Base-by-base conservation (phyloP, 2,797 vertebrate species). In the Hydrolagus colliei region DNA sequence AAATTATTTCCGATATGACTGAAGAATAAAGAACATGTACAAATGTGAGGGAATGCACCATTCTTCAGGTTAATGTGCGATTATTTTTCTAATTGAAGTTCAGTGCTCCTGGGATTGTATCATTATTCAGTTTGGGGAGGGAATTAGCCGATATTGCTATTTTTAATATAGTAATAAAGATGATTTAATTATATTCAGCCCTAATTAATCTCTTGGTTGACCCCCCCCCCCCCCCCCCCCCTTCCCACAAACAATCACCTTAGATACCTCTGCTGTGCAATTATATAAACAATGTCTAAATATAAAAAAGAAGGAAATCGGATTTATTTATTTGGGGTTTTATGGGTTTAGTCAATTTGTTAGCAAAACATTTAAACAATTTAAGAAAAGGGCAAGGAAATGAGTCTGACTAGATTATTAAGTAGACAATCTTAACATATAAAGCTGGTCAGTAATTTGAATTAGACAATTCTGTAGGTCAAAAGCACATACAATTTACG, bases 1-100 rank as follows among this genome's bases (percentile, higher is more conserved):
- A 84, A 84, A 68, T 67, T 52, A 32, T 14, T 80, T 80, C 62
- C 32, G 65, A 32, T 84, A 18, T 84, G 79, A 84, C 18, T 68
- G 65, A 68, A 68, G 79, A 68, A 68, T 68, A 84, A 68, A 84
- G 63, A 71, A 71, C 16, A 84, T 6, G 41, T 52, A 67, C 18
- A 9, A 76, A 8, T 52, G 41, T 84, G 63, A 67, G 65, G 65
- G 32, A 41, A 68, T 84, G 16, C 27, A 71, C 41, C 16, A 11
- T 14, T 84, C 32, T 84, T 61, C 65, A 71, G 32, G 18, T 84
- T 41, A 68, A 67, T 10, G 41, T 35, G 32, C 32, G 22, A 80
- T 27, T 68, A 82, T 16, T 71, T n/a, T 71, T 68, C 79, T 84
- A 35, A 16, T 41, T 84, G 20, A 35, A 84, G 7, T 4, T 18